These are phyloP conservation scores for Novumbra hubbsi DNA, from an alignment of 2,797 vertebrate genomes.

Conservation along the genomic window DNA sequence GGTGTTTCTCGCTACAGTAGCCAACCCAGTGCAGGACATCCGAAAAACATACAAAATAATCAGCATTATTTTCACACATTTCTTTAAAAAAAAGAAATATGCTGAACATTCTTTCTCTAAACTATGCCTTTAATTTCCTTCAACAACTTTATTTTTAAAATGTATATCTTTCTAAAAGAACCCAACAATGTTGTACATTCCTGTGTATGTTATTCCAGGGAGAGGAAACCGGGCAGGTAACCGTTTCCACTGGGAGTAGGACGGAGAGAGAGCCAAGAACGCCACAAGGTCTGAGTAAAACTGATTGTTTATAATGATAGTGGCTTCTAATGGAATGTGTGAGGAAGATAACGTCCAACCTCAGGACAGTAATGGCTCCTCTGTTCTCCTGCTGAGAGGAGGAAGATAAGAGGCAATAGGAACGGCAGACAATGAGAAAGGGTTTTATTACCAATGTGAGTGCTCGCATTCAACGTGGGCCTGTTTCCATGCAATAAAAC, in stretches of 20 bases:
- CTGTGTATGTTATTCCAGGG: not conserved
- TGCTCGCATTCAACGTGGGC: not conserved
- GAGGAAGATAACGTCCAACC: slow-evolving; percentile 43
- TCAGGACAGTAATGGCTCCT: slow-evolving; percentile 29
- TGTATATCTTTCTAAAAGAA: too few species aligned
- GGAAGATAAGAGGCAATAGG: slow-evolving; percentile 36
- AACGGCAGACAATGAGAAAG: slow-evolving; percentile 44
- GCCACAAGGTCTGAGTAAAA: slow-evolving; percentile 31
- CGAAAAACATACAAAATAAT: too few species aligned
- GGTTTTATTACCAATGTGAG: slow-evolving; percentile 3
- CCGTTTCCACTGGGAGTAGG: slow-evolving; percentile 37
- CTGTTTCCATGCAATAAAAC: slow-evolving; percentile 1
- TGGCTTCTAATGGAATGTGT: slow-evolving; percentile 52
- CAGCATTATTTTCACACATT: too few species aligned
- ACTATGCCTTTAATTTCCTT: not conserved
- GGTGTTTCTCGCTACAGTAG: too few species aligned
- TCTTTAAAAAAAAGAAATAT: too few species aligned
- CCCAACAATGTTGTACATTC: too few species aligned
- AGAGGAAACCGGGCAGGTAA: slow-evolving; percentile 20
- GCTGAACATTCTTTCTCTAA: too few species aligned
- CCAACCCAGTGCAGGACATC: too few species aligned
- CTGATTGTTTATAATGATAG: slow-evolving; percentile 58
- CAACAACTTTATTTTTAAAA: not conserved
- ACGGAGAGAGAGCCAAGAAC: slow-evolving; percentile 39
- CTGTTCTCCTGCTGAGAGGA: slow-evolving; percentile 15